Percentiles rank a stretch among this genome's conserved stretches.
Evolutionary conservation across 2,888 invertebrate genomes (phyloP).

Genomic region (Lochmaea capreae): DNA sequence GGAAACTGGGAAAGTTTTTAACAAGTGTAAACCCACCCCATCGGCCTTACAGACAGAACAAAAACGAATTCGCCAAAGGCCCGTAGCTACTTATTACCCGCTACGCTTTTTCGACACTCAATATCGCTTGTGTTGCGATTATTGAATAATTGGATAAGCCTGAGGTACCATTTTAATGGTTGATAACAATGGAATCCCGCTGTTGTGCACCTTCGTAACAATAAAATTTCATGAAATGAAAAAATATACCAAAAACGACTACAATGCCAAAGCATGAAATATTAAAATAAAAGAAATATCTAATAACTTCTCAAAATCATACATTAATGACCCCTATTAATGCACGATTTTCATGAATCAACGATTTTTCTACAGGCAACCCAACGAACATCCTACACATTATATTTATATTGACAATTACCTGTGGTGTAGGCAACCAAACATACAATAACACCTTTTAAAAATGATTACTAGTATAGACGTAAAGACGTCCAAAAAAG

Average conservation of each 20-base stretch:
- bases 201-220: neutral
- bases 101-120: conserved; percentile 51
- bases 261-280: neutral
- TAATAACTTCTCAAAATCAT: no score
- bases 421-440: no score
- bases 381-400: no score
- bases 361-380: no score
- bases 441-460: no score
- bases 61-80: conserved; percentile 46
- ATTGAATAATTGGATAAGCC: conserved; percentile 62
- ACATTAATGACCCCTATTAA: no score
- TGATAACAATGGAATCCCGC: conserved; percentile 17
- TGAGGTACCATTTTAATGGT: conserved; percentile 62
- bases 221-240: neutral
- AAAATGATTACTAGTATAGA: no score
- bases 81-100: conserved; percentile 56
- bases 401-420: no score
- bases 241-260: neutral
- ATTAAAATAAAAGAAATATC: neutral
- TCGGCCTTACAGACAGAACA: conserved; percentile 7
- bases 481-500: no score
- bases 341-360: no score
- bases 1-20: no score
- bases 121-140: conserved; percentile 56
- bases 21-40: neutral